phyloP scores from a whole-genome alignment of 2,113 vertebrate species.

The Brachypodius melanocephalos region DNA sequence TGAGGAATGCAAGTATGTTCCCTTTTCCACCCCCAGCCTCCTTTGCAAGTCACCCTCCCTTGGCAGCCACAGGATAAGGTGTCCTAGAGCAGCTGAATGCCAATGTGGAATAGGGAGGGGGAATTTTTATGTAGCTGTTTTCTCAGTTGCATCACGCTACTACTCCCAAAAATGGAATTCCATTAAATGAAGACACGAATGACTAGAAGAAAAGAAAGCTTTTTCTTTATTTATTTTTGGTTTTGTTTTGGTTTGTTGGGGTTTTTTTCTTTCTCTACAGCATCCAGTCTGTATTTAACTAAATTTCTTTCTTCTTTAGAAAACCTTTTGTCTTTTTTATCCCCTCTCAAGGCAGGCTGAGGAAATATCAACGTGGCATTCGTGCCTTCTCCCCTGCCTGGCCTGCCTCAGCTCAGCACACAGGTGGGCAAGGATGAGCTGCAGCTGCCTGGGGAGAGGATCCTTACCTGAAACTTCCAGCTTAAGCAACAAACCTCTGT shows the following conservation, averaged over 20 bases:
- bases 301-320: not conserved
- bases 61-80: not conserved
- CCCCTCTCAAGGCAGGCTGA: not conserved
- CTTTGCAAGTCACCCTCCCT: not conserved
- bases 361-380: not conserved
- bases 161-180: not conserved
- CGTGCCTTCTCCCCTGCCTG: fast-evolving
- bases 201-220: not conserved
- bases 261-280: not conserved
- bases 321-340: not conserved
- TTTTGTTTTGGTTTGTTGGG: not conserved
- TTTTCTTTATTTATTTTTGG: not conserved
- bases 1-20: not conserved
- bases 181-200: not conserved
- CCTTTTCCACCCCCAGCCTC: not conserved
- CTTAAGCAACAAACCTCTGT: fast-evolving
- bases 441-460: not conserved
- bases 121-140: not conserved
- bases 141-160: not conserved
- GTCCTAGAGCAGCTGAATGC: not conserved
- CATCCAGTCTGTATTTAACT: not conserved
- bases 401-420: not conserved
- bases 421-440: not conserved
- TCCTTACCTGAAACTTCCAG: not conserved
- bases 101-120: not conserved